Conservation (phyloP, 2,888 invertebrate species). For the Coenonympha glycerion region DNA sequence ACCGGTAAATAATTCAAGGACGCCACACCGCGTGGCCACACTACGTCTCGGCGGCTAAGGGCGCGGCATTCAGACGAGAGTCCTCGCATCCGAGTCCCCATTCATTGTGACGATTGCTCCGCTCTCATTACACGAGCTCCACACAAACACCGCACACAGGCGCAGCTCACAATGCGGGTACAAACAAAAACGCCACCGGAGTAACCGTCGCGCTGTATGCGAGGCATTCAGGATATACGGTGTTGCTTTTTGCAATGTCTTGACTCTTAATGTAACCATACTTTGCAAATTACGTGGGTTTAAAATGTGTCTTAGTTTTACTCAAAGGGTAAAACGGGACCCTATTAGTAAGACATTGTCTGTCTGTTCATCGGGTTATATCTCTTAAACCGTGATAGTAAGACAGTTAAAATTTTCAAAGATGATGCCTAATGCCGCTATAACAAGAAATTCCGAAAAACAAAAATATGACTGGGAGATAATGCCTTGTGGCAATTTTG, state of each 20-base stretch:
- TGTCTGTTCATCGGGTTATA: too few relatives aligned
- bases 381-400: too few relatives aligned
- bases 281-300: too few relatives aligned
- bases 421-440: too few relatives aligned
- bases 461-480: too few relatives aligned
- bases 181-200: slow-evolving; percentile 28
- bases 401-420: too few relatives aligned
- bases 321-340: too few relatives aligned
- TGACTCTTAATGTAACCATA: too few relatives aligned
- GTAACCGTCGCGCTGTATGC: slow-evolving; percentile 13
- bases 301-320: too few relatives aligned
- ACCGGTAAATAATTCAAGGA: slow-evolving; percentile 19
- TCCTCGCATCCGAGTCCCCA: slow-evolving; percentile 45
- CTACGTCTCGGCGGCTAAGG: slow-evolving; percentile 33
- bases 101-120: slow-evolving; percentile 72
- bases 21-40: slow-evolving; percentile 25
- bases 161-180: slow-evolving; percentile 24
- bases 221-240: slow-evolving; percentile 2
- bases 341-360: too few relatives aligned
- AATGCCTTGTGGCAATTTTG: too few relatives aligned
- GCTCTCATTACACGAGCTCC: slow-evolving; percentile 60
- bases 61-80: slow-evolving; percentile 51
- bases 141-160: slow-evolving; percentile 32
- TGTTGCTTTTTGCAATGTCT: not conserved
- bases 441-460: too few relatives aligned